Base-by-base conservation (phyloP, 2,888 invertebrate species). In the Carterocephalus palaemon region DNA sequence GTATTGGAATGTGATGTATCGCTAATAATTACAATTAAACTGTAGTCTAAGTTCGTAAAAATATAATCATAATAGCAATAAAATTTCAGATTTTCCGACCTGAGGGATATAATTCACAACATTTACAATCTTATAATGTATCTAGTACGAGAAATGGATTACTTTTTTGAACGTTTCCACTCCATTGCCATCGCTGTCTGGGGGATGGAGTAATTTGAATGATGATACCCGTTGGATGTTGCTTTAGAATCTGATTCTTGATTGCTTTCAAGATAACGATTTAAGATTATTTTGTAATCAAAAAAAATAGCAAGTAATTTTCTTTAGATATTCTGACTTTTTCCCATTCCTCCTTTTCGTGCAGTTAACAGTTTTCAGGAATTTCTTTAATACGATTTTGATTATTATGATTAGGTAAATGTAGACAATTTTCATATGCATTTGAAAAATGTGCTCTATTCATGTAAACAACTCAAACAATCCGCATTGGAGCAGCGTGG, bases 141-240 rank as follows among this genome's bases (percentile, higher is more conserved):
- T 67, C 61, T 60, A 57, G 59, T 62, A 54, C 57, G 53, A 55
- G 67, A 74, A 80, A 81, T 75, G 75, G 75, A 80, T 81, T 75
- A 75, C 67, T 70, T 72, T 81, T 75, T 76, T 75, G 71, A 76
- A 65, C 66, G 65, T 65, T 80, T 80, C 69, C 76, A 70, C 75
- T 72, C 68, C 72, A 73, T 70, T 71, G 70, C 68, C 54, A 59
- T 54, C 56, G 57, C 64, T 70, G 70, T 74, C 62, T 67, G 50
- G 70, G 74, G 76, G 66, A 55, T 54, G 56, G 51, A 56, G 56
- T 60, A 56, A 66, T 75, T 69, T 79, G 73, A 76, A 58, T 68
- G 73, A 77, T 75, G 70, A 62, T 60, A 59, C 56, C 54, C 62
- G 65, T 68, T 36, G 43, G 28, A 36, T 36, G 41, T 40, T 40